phyloP scores from a whole-genome alignment of 2,888 invertebrate species.

The Watsonalla cultraria region DNA sequence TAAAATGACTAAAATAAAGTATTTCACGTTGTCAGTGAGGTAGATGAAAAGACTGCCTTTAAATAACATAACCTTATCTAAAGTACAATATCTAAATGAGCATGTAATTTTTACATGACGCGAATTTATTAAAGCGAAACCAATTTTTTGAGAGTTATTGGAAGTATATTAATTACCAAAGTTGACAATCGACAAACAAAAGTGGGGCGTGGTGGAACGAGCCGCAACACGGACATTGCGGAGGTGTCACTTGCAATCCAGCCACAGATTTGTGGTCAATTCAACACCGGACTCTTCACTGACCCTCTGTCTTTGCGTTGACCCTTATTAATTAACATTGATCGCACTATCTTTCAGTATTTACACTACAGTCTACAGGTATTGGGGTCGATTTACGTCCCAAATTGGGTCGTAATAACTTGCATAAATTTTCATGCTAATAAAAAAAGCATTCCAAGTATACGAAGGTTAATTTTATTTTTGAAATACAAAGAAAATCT shows the following conservation, averaged over 20 bases:
- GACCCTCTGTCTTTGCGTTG: slow-evolving; percentile 40
- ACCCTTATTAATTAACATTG: slow-evolving; percentile 49
- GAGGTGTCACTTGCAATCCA: slow-evolving; percentile 57
- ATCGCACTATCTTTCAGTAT: slow-evolving; percentile 6
- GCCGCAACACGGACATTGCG: slow-evolving; percentile 45
- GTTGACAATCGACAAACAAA: slow-evolving; percentile 61
- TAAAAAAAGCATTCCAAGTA: too few relatives aligned
- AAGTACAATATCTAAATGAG: too few relatives aligned
- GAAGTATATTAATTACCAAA: slow-evolving; percentile 52
- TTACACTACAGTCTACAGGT: background rate
- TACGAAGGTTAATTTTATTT: too few relatives aligned
- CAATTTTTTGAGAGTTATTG: slow-evolving; percentile 23
- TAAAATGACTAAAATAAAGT: too few relatives aligned
- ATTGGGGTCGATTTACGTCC: too few relatives aligned
- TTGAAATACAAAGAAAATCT: too few relatives aligned
- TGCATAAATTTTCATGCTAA: too few relatives aligned
- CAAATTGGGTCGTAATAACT: too few relatives aligned
- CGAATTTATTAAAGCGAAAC: background rate
- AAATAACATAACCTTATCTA: too few relatives aligned
- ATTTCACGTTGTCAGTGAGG: too few relatives aligned
- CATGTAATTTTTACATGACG: background rate
- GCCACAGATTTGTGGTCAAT: slow-evolving; percentile 73
- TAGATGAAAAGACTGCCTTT: too few relatives aligned
- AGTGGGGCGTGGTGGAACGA: slow-evolving; percentile 52
- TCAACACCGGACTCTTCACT: slow-evolving; percentile 42